phyloP scores from a whole-genome alignment of 2,888 invertebrate species.

The Patella pellucida region DNA sequence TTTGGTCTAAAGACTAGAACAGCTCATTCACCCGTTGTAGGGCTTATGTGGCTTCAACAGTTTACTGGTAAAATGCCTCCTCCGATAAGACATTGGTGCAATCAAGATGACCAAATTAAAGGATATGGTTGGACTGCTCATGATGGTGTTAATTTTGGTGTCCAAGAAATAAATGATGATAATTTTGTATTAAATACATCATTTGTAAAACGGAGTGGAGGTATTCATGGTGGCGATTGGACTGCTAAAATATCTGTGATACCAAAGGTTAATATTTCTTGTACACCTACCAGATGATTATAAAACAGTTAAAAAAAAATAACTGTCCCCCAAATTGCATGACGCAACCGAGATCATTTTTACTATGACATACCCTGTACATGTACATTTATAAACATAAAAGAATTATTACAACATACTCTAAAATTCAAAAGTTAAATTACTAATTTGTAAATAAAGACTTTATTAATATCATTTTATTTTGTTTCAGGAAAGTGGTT shows the following conservation, averaged over 20 bases:
- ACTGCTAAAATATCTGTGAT: constrained; percentile 84
- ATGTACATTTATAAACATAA: too few species aligned
- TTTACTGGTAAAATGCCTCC: constrained; percentile 77
- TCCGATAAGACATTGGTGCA: constrained; percentile 79
- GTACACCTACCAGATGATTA: neutral
- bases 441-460: neutral
- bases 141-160: constrained; percentile 91
- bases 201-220: constrained; percentile 88
- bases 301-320: neutral
- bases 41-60: constrained; percentile 96
- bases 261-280: constrained; percentile 71
- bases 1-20: constrained; percentile 85
- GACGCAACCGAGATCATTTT: too few species aligned
- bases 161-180: constrained; percentile 88
- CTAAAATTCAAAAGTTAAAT: neutral
- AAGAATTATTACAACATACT: neutral
- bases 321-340: too few species aligned
- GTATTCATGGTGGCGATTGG: constrained; percentile 92
- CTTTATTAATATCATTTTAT: neutral
- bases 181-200: constrained; percentile 84
- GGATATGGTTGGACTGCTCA: constrained; percentile 92
- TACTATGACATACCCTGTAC: too few species aligned
- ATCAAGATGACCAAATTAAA: constrained; percentile 74
- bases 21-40: constrained; percentile 89
- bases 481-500: constrained; percentile 42